phyloP scores from a whole-genome alignment of 2,797 vertebrate genomes.

The Pangasius larnaudii region DNA sequence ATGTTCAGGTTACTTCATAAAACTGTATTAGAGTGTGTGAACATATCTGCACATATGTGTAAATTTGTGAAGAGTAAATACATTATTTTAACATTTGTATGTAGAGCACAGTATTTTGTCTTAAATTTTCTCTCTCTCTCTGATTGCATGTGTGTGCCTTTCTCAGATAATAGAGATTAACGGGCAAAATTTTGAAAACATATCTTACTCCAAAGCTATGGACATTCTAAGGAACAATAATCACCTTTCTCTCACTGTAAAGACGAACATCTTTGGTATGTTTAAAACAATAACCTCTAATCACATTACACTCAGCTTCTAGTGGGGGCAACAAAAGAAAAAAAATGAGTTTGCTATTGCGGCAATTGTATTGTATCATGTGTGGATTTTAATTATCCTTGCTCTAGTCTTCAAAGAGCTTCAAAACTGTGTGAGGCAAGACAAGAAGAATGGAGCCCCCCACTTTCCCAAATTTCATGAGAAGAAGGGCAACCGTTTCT shows the following conservation, averaged over 20 bases:
- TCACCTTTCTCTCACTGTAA: slow-evolving; percentile 92
- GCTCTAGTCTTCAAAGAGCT: slow-evolving; percentile 93
- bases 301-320: not conserved
- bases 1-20: not conserved
- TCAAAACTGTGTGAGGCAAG: slow-evolving; percentile 86
- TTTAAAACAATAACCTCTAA: not conserved
- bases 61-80: not conserved
- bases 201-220: slow-evolving; percentile 88
- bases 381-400: not conserved
- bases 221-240: slow-evolving; percentile 95
- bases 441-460: slow-evolving; percentile 88
- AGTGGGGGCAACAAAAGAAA: not conserved
- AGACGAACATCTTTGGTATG: slow-evolving; percentile 98
- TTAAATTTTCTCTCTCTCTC: not conserved
- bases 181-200: slow-evolving; percentile 98
- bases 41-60: not conserved
- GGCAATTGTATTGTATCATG: not conserved
- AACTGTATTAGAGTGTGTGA: not conserved
- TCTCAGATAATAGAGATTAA: slow-evolving; percentile 97
- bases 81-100: not conserved
- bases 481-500: slow-evolving; percentile 94
- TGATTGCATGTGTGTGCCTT: not conserved
- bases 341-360: not conserved
- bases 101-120: not conserved
- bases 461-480: slow-evolving; percentile 97